Evolutionary conservation across 2,888 invertebrate genomes (phyloP).

Genomic region (Papilio demoleus): DNA sequence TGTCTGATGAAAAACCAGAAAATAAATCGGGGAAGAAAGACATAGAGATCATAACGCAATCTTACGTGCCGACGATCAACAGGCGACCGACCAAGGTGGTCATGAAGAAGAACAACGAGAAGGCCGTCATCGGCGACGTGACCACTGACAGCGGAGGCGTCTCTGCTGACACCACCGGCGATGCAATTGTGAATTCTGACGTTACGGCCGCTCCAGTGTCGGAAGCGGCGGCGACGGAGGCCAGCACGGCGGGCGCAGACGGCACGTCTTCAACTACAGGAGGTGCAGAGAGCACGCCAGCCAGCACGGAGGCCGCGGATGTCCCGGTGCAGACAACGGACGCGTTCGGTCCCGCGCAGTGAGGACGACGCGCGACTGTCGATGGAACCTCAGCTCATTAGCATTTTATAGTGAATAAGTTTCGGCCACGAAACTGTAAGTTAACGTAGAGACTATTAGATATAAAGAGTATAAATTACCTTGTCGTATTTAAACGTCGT

Average conservation of each 20-base stretch:
- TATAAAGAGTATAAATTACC: conserved; percentile 60
- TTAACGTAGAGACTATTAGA: conserved; percentile 78
- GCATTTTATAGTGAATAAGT: conserved; percentile 78
- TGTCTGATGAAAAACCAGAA: conserved; percentile 60
- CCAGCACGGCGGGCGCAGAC: conserved; percentile 37
- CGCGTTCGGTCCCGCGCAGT: conserved; percentile 52
- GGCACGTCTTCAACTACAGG: conserved; percentile 44
- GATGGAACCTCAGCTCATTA: conserved; percentile 72
- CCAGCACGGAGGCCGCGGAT: conserved; percentile 41
- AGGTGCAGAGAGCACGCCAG: conserved; percentile 25
- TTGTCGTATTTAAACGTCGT: conserved; percentile 56
- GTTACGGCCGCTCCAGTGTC: conserved; percentile 44
- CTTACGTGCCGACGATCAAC: conserved; percentile 71
- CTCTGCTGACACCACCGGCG: conserved; percentile 46
- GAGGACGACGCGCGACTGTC: conserved; percentile 49
- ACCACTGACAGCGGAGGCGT: conserved; percentile 44
- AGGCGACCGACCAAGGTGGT: conserved; percentile 73
- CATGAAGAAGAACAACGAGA: conserved; percentile 64
- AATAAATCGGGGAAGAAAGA: conserved; percentile 65
- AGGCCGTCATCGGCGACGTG: conserved; percentile 48
- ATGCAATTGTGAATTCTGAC: conserved; percentile 12
- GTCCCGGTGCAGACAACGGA: conserved; percentile 48
- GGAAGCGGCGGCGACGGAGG: conserved; percentile 43
- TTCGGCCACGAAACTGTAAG: conserved; percentile 78
- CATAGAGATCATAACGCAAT: conserved; percentile 73